A percentile compares a stretch with the other conserved stretches of the same genome.
Conservation (phyloP, 2,888 invertebrate species). For the Hedya salicella region DNA sequence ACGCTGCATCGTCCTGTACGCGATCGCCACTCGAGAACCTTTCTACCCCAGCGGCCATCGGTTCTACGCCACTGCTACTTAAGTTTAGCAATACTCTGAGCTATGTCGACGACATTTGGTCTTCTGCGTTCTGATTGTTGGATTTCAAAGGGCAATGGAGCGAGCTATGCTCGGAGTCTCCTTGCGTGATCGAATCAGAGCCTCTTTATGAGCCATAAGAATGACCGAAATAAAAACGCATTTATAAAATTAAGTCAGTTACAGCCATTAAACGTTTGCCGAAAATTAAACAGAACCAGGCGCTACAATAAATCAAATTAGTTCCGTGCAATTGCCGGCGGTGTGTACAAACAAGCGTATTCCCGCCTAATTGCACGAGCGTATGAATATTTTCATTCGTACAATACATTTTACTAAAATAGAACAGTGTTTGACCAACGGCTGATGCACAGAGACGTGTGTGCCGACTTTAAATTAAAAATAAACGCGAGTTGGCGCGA, state of each 20-base stretch:
- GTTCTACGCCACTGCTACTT: no score
- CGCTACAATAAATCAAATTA: slow-evolving; percentile 44
- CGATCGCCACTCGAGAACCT: no score
- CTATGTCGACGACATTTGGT: no score
- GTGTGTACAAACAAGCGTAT: slow-evolving; percentile 53
- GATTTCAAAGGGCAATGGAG: no score
- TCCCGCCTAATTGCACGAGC: slow-evolving; percentile 58
- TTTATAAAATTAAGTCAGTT: slow-evolving; percentile 1
- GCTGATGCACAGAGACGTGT: slow-evolving; percentile 63
- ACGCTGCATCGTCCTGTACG: no score
- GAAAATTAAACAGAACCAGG: slow-evolving; percentile 31
- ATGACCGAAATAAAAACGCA: background rate
- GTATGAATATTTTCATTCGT: slow-evolving; percentile 65
- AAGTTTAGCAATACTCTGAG: no score
- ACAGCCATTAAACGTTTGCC: slow-evolving; percentile 6
- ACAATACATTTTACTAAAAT: slow-evolving; percentile 63
- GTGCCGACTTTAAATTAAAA: slow-evolving; percentile 55
- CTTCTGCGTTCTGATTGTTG: no score
- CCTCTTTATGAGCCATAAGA: no score
- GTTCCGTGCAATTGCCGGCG: slow-evolving; percentile 48
- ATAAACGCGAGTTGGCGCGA: slow-evolving; percentile 58
- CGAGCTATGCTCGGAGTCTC: no score
- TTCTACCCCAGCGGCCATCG: no score
- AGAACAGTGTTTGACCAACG: slow-evolving; percentile 73
- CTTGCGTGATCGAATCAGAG: no score